phyloP scores from a whole-genome alignment of 1,140 invertebrate genomes.

The Aphis gossypii region DNA sequence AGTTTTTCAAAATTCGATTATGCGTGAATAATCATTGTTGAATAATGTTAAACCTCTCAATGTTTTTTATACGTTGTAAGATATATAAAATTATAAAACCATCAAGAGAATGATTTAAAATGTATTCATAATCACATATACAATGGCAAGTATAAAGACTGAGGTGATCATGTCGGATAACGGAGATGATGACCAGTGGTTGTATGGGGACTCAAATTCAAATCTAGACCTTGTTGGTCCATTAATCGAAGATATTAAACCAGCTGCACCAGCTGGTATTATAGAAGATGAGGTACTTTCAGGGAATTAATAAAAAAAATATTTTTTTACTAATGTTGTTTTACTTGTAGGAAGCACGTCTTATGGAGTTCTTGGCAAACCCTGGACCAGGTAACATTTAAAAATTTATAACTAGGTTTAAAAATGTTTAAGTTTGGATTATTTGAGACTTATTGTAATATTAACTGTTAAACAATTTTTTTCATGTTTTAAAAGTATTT shows the following conservation, averaged over 20 bases:
- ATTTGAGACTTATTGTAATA: too few relatives aligned
- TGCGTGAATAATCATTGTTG: background rate
- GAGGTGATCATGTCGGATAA: slow-evolving; percentile 65
- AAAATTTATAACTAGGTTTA: background rate
- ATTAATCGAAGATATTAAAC: slow-evolving; percentile 33
- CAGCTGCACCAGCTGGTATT: background rate
- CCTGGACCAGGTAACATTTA: slow-evolving; percentile 48
- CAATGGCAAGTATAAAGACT: background rate
- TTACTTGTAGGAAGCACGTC: slow-evolving; percentile 46
- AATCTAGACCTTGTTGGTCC: slow-evolving; percentile 51
- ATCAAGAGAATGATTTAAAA: background rate
- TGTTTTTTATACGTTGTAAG: background rate
- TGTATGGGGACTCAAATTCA: slow-evolving; percentile 72
- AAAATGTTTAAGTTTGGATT: background rate
- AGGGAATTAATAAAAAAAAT: background rate
- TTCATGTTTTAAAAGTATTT: background rate
- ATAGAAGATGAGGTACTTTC: slow-evolving; percentile 41
- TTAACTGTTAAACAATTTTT: background rate
- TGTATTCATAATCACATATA: background rate
- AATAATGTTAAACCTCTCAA: background rate
- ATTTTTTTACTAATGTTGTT: background rate
- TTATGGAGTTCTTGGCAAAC: slow-evolving; percentile 53
- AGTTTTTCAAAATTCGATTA: background rate
- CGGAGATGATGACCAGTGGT: slow-evolving; percentile 79
- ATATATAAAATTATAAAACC: background rate